Conservation (phyloP, 1,140 invertebrate species). For the Drosophila bocqueti region DNA sequence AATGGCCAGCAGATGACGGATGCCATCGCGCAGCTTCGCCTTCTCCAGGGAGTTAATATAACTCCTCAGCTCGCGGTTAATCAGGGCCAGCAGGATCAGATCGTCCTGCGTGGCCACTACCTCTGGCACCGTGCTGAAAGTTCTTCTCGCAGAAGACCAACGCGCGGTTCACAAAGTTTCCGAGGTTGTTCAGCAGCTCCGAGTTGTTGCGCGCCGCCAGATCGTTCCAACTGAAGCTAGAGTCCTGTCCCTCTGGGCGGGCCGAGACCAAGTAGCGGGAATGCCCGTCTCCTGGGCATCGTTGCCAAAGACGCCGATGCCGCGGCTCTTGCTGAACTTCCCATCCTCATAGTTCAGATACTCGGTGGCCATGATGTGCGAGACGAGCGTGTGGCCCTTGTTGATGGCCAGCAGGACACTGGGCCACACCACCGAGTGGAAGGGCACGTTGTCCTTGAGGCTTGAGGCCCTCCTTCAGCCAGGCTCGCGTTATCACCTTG, state of each 20-base stretch:
- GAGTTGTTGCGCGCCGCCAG: constrained; percentile 94
- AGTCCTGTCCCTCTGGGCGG: constrained; percentile 97
- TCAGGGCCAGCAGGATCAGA: too few relatives aligned
- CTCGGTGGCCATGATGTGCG: constrained; percentile 97
- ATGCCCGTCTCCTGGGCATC: constrained; percentile 96
- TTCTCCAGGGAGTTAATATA: constrained; percentile 94
- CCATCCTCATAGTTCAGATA: constrained; percentile 99
- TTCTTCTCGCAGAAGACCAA: too few relatives aligned
- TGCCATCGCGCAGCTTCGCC: constrained; percentile 93
- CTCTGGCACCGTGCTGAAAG: too few relatives aligned
- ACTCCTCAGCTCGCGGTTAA: constrained; percentile 91
- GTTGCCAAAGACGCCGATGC: constrained; percentile 98
- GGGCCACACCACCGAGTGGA: constrained; percentile 99
- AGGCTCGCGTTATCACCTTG: too few relatives aligned
- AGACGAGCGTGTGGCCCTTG: constrained; percentile 93
- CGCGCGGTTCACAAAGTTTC: too few relatives aligned
- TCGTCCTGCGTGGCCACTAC: too few relatives aligned
- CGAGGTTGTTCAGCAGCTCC: too few relatives aligned
- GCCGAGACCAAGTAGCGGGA: constrained; percentile 97
- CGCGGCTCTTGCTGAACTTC: constrained; percentile 99
- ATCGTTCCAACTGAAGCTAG: constrained; percentile 97
- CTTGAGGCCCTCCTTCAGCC: constrained; percentile 96
- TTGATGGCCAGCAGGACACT: constrained; percentile 94
- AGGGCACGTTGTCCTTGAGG: constrained; percentile 99
- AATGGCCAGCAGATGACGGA: constrained; percentile 94